These are phyloP conservation scores for Alauda arvensis DNA, from an alignment of 2,797 vertebrate genomes.

Conservation along the genomic window DNA sequence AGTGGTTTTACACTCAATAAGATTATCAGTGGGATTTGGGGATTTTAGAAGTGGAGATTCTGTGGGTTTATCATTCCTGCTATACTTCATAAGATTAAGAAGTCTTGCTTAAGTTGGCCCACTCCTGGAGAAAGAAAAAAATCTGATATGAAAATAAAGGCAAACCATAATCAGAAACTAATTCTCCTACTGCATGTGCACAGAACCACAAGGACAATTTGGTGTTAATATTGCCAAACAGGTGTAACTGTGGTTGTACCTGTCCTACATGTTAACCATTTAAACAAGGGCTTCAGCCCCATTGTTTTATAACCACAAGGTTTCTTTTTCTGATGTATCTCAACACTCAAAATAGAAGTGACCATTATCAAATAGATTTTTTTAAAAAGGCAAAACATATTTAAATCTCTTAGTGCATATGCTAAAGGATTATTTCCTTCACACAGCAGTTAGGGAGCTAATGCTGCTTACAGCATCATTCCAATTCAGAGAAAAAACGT, in stretches of 20 bases:
- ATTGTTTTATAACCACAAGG: neutral
- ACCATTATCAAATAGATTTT: neutral
- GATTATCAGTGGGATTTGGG: neutral
- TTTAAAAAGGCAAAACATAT: neutral
- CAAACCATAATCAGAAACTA: neutral
- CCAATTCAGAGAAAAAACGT: neutral
- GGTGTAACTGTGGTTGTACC: fast-evolving
- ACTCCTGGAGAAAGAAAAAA: neutral
- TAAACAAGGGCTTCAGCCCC: neutral
- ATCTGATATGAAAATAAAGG: neutral
- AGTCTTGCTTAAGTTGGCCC: neutral
- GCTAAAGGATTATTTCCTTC: neutral
- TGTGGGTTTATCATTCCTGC: neutral
- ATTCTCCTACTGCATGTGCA: neutral
- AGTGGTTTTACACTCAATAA: neutral
- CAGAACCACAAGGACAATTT: neutral
- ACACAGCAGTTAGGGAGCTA: neutral
- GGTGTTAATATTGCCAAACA: neutral
- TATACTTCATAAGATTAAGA: neutral
- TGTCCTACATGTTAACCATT: neutral
- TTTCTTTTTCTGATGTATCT: neutral
- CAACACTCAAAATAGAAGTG: neutral
- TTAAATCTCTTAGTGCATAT: neutral
- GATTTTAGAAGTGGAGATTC: neutral
- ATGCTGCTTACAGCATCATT: neutral